These are phyloP conservation scores for Drosophila carrolli DNA, from an alignment of 1,140 invertebrate genomes.

Conservation along the genomic window DNA sequence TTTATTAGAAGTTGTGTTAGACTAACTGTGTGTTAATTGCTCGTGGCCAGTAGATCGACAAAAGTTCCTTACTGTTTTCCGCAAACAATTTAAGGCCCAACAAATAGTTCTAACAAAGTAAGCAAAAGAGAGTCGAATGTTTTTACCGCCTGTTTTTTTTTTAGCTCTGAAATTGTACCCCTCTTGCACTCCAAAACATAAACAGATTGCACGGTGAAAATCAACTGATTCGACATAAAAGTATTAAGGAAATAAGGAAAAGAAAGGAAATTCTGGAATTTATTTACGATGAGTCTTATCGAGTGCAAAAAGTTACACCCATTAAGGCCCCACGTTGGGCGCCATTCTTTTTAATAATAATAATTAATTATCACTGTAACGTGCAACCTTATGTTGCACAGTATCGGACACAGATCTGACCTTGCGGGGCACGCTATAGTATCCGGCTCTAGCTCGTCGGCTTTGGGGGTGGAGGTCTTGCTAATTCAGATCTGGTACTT, in stretches of 20 bases:
- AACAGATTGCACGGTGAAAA: not conserved
- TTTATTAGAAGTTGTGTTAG: no score
- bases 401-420: no score
- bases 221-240: not conserved
- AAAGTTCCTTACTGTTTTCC: not conserved
- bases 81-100: not conserved
- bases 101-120: not conserved
- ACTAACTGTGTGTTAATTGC: not conserved
- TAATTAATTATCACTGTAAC: no score
- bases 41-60: slow-evolving; percentile 1
- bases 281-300: not conserved
- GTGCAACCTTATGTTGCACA: no score
- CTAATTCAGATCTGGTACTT: no score
- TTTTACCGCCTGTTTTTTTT: not conserved
- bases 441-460: no score
- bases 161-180: not conserved
- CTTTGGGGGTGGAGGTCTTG: no score
- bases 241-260: not conserved
- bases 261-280: not conserved
- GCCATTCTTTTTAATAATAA: no score
- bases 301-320: not conserved
- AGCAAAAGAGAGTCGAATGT: not conserved
- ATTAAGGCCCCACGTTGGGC: no score
- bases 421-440: no score
- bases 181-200: not conserved